Evolutionary conservation across 2,797 vertebrate species (phyloP), one percentile per base, ranked within the genome.

Genomic region (Coranthus polyacanthus): DNA sequence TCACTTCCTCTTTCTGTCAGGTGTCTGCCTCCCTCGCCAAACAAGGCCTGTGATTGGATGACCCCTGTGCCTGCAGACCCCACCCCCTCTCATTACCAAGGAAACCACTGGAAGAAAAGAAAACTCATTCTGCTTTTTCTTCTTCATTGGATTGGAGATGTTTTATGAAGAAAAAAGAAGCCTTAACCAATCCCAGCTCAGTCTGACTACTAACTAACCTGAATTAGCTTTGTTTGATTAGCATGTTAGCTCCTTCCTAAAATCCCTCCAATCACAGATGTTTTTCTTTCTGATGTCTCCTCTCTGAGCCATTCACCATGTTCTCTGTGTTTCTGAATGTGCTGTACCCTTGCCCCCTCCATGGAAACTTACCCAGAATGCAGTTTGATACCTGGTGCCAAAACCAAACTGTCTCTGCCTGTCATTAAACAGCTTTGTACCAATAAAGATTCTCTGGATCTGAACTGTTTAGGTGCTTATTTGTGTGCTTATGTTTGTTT

Each of bases 21-120:
- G 96, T 97, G 83, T 95, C 96, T 0, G 95, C 96, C 65, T 97
- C 96, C 64, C 94, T 97, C 62, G 95, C 95, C 90, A 96, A 97
- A 88, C 96, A 97, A 93, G 95, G 96, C 90, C 96, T 97, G 95
- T 97, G 95, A 97, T 94, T 72, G 68, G 86, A 43, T 5, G 2
- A 50, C 9, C 57, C 39, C 42, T 13, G 75, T 72, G 73, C 64
- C 63, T 62, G 37, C 54, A 47, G 42, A 56, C 18, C 46, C 65
- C 13, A 0, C 20, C 49, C 47, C n/a, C 12, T 50, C n/a, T 21
- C 4, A 13, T 74, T 63, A 72, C 66, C 69, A 81, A 78, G 76
- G 66, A 78, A 78, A 72, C 77, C 15, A 9, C 32, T 16, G 34
- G 32, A 76, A 11, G 4, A 42, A 66, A 70, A 29, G n/a, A 53